Percentiles rank a stretch among this genome's conserved stretches.
phyloP scores from a whole-genome alignment of 2,888 invertebrate species.

The Asteroscopus sphinx region DNA sequence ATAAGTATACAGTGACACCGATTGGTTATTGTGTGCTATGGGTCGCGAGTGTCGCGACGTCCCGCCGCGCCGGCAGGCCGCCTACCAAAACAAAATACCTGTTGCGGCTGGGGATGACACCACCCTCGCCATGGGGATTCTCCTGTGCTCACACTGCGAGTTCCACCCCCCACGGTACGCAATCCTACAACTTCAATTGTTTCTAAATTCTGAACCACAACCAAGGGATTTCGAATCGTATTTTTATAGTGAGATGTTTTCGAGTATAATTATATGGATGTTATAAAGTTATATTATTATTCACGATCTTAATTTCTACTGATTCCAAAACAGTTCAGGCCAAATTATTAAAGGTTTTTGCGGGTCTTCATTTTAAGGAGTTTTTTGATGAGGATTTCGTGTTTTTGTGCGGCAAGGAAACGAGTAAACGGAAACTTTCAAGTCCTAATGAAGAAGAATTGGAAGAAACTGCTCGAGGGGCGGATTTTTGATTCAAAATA shows the following conservation, averaged over 20 bases:
- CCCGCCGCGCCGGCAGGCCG: conserved; percentile 4
- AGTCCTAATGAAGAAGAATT: too few relatives aligned
- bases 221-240: not conserved
- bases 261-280: not conserved
- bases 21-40: conserved; percentile 4
- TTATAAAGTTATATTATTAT: too few relatives aligned
- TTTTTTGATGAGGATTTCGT: too few relatives aligned
- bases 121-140: conserved; percentile 10
- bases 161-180: not conserved
- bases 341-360: too few relatives aligned
- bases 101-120: conserved; percentile 54
- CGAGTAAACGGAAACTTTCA: too few relatives aligned
- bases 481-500: too few relatives aligned
- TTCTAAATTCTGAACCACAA: conserved; percentile 17
- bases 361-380: too few relatives aligned
- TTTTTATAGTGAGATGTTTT: not conserved
- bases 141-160: not conserved
- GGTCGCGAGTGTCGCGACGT: not conserved
- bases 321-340: too few relatives aligned
- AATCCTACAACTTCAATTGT: conserved; percentile 7
- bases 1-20: conserved; percentile 5
- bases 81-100: conserved; percentile 43
- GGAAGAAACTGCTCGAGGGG: too few relatives aligned
- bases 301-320: too few relatives aligned
- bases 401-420: too few relatives aligned